Evolutionary conservation across 2,113 vertebrate genomes (phyloP).

Genomic region (Crotalus viridis): DNA sequence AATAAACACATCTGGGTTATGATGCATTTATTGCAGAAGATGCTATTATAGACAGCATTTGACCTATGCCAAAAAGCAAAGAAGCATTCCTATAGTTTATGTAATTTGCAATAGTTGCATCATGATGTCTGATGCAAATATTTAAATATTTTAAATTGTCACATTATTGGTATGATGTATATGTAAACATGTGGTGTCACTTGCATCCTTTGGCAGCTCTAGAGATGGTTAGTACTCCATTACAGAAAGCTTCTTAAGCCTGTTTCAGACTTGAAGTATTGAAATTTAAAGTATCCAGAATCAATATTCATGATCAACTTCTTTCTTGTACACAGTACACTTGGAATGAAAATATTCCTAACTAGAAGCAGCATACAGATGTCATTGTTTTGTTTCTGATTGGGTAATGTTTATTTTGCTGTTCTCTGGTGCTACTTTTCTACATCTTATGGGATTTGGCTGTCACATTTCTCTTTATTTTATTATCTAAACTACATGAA

Average conservation of each 20-base stretch:
- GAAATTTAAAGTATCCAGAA: background rate
- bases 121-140: background rate
- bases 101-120: background rate
- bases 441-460: background rate
- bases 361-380: background rate
- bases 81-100: background rate
- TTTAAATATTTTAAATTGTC: background rate
- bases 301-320: background rate
- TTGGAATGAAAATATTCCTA: background rate
- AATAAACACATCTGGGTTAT: background rate
- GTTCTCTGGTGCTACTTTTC: background rate
- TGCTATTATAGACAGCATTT: background rate
- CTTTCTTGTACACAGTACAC: background rate
- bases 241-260: background rate
- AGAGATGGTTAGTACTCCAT: background rate
- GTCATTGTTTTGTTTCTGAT: background rate
- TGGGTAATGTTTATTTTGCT: background rate
- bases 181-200: background rate
- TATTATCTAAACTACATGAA: background rate
- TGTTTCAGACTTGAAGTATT: background rate
- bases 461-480: background rate
- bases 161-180: background rate
- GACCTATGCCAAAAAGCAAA: background rate
- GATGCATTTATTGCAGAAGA: background rate
- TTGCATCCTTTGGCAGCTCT: background rate